Evolutionary conservation across 1,140 invertebrate genomes (phyloP), one percentile per base, ranked within the genome.

Genomic region (Anthonomus grandis): DNA sequence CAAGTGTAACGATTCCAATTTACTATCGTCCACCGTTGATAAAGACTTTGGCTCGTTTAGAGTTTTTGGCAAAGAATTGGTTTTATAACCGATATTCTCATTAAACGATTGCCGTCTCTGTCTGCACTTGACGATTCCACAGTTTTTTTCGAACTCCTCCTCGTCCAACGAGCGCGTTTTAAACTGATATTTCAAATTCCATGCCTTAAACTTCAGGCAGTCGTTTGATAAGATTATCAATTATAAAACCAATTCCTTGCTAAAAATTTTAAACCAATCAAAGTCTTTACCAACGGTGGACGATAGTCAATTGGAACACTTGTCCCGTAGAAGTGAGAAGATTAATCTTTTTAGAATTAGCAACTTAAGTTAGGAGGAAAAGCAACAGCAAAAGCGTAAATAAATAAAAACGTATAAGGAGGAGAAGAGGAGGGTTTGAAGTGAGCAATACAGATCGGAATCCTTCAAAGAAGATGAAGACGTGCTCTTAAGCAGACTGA

Each of bases 321-420:
- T 70, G 21, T 63, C 63, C 0, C 66, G 68, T 18, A 68, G 68
- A 45, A 62, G 42, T 23, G 65, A 67, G 25, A 67, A 67, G 47
- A 55, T 64, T 1, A 57, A 55, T 17, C 31, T 36, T 18, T 25
- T 31, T 13, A 71, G 74, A n/a, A 70, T 71, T 42, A 58, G 49
- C 25, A 57, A 56, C 17, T 38, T 13, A 12, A 46, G 51, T 21
- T 48, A 25, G 15, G 45, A 51, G 44, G 61, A 64, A 19, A 62
- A 66, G 38, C 59, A 66, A 27, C 61, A 63, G 52, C 69, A 83
- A 64, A 84, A 87, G 57, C 73, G 87, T 21, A 87, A 90, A 67
- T 74, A 90, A 36, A 94, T 94, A 59, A 90, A 93, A 71, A 87
- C 88, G 68, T 94, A 94, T 68, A 95, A 95, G 76, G 90, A 93